Evolutionary conservation across 2,113 vertebrate genomes (phyloP), one percentile per base, ranked within the genome.

Genomic region (Colinus virginianus): DNA sequence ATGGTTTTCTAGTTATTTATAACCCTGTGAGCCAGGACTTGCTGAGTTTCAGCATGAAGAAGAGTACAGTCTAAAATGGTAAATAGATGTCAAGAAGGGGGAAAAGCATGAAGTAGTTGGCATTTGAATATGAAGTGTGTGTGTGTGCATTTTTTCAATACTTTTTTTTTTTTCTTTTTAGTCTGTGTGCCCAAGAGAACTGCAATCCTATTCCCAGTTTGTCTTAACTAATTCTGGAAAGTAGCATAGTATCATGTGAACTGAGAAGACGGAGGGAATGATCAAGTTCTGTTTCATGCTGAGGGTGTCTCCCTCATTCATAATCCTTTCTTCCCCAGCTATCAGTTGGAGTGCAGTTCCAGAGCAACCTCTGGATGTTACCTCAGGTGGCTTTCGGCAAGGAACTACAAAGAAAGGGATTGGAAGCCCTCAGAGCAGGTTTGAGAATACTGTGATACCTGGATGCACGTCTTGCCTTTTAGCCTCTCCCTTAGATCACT

Each of bases 311-410:
- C 12, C 11, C 5, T 87, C 82, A 40, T 72, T 90, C 11, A 2
- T 75, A 77, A 40, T 56, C 38, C 20, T 89, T 38, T 88, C 20
- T 94, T 88, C 75, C 70, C 4, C 91, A 99, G 99, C 99, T 76
- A 98, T 99, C 94, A 99, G 99, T 90, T 99, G 99, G 99, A 99
- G 98, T 91, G 97, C 98, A 1, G 98, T 99, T 26, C 93, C 97
- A 32, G 97, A 98, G 22, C 97, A 98, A 48, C 98, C 99, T 62
- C 94, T 99, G 91, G 99, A 99, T 96, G 99, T 99, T 90, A 99
- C 98, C n/a, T 98, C 98, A 51, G 98, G 98, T 7, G 99, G 99
- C 76, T 98, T 98, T 96, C 99, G 98, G 30, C 99, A 99, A 51
- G 99, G 99, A 79, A 98, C 98, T n/a, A 99, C 98, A 0, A 99